Conservation (phyloP, 2,888 invertebrate genomes). For the Chaitophorus viminalis region DNA sequence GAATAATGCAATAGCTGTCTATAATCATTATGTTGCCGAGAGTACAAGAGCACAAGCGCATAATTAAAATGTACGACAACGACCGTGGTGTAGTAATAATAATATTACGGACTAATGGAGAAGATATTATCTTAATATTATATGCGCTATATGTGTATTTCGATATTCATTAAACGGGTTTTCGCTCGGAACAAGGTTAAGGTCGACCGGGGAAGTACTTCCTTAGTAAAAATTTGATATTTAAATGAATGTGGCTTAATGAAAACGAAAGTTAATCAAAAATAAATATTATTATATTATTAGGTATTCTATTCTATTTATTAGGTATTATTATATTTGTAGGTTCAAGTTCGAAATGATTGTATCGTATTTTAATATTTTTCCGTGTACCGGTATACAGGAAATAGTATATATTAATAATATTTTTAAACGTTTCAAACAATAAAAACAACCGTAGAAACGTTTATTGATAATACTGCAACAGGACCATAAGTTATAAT, state of each 20-base stretch:
- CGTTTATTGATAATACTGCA: too few relatives aligned
- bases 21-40: background rate
- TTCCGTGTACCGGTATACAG: too few relatives aligned
- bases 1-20: background rate
- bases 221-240: background rate
- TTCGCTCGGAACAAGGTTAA: slow-evolving; percentile 20
- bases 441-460: too few relatives aligned
- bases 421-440: too few relatives aligned
- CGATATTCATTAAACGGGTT: slow-evolving; percentile 8
- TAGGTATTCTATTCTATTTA: too few relatives aligned
- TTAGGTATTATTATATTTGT: too few relatives aligned
- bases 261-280: background rate
- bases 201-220: background rate
- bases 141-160: background rate
- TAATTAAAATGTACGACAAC: slow-evolving; percentile 12
- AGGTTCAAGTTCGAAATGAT: too few relatives aligned
- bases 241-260: background rate
- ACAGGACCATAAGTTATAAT: too few relatives aligned
- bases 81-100: background rate
- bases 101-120: background rate
- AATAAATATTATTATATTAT: background rate
- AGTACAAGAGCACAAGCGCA: background rate
- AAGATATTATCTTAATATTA: background rate
- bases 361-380: too few relatives aligned
- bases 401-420: too few relatives aligned